phyloP scores from a whole-genome alignment of 2,113 vertebrate species.

The Sinocyclocheilus maitianheensis region DNA sequence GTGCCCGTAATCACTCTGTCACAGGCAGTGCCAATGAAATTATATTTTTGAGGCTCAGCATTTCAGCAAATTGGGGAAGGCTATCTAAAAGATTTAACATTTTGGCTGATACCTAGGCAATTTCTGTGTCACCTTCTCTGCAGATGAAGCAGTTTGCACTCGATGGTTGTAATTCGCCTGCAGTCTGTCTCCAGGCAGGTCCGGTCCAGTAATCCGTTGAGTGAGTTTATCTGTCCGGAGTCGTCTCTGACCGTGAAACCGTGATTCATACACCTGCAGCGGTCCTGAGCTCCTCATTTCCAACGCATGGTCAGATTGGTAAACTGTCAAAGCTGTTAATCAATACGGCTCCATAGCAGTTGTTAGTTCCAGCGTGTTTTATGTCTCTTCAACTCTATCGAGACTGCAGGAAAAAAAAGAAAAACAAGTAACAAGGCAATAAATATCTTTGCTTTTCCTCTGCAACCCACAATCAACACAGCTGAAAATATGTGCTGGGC shows the following conservation, averaged over 20 bases:
- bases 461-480: too few species aligned
- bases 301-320: background rate
- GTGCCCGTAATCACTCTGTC: background rate
- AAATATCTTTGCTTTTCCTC: too few species aligned
- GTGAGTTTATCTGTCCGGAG: slow-evolving; percentile 75
- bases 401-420: too few species aligned
- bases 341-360: too few species aligned
- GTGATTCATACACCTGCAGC: slow-evolving; percentile 13
- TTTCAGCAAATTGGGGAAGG: background rate
- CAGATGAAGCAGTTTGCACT: slow-evolving; percentile 96
- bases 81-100: background rate
- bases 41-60: background rate
- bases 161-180: slow-evolving; percentile 93
- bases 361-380: too few species aligned
- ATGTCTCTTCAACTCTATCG: too few species aligned
- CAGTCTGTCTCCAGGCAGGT: slow-evolving; percentile 90
- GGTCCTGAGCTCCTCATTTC: background rate
- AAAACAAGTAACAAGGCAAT: too few species aligned
- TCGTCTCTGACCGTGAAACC: background rate
- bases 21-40: background rate
- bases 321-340: too few species aligned
- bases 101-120: slow-evolving; percentile 27
- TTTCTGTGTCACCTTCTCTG: slow-evolving; percentile 12
- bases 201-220: slow-evolving; percentile 96
- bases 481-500: too few species aligned